Conservation (phyloP, 2,113 vertebrate species). For the human region DNA sequence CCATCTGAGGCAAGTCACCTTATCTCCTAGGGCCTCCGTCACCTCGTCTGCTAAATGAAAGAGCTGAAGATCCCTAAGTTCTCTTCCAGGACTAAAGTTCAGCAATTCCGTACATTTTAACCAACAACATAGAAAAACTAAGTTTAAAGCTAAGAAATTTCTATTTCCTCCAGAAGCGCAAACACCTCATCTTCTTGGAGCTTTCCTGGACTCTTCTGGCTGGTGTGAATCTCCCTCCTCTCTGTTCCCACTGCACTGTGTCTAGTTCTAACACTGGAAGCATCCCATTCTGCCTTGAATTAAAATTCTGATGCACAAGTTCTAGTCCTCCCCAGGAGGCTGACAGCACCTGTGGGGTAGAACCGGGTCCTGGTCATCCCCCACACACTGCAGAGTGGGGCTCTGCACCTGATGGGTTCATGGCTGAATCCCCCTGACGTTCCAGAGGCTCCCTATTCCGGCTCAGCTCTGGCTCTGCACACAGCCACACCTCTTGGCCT, state of each 20-base stretch:
- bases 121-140: background rate
- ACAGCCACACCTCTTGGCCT: background rate
- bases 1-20: background rate
- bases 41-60: background rate
- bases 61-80: background rate
- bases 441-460: background rate
- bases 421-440: accelerated
- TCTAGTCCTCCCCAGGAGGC: background rate
- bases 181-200: background rate
- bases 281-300: background rate
- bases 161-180: background rate
- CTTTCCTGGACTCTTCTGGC: background rate
- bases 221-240: background rate
- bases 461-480: too few relatives aligned
- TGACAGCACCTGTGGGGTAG: accelerated
- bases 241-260: too few relatives aligned
- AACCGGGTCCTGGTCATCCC: background rate
- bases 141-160: background rate
- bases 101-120: background rate
- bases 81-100: background rate
- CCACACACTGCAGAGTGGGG: too few relatives aligned
- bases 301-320: background rate
- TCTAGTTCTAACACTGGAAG: background rate
- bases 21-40: background rate
- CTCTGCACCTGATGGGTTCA: background rate